Base-by-base conservation (phyloP, 2,797 vertebrate species). In the Alauda arvensis region DNA sequence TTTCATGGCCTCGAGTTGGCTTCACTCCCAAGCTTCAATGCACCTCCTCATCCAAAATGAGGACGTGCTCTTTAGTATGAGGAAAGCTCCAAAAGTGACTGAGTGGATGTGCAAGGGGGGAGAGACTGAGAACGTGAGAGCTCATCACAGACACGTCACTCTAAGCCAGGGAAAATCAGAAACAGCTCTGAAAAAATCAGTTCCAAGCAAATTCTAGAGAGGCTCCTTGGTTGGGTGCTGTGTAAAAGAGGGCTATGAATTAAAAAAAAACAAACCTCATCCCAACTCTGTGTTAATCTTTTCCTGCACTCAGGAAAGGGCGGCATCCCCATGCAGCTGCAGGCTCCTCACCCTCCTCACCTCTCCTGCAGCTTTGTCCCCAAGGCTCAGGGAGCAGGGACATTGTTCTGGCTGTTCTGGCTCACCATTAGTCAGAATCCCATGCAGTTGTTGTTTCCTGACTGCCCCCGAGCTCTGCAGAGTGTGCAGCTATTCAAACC, bases 111-210 rank as follows among this genome's bases (percentile, higher is more conserved):
- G 26, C 49, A 51, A 79, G 31, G 23, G 33, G 16, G 24, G 66
- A 52, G 74, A 63, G 39, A 21, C 33, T 46, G 39, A 29, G 57
- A 74, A 62, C 13, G 10, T 19, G 29, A 51, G 33, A 59, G 40
- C 14, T 84, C 24, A 40, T 51, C 0, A 1, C 25, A 53, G 56
- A 18, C 8, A 17, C 24, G 25, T 26, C 2, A 0, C 29, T 13
- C 16, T 18, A 17, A 42, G 40, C 40, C 49, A 61, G 43, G 19
- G 9, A 18, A 84, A 80, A 45, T 53, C 43, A 77, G 62, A 83
- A 71, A 42, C 25, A 71, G 28, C 29, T 60, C 37, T 39, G 46
- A 10, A 43, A 60, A 46, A 70, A 49, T 4, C 18, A 21, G 4
- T n/a, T 78, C 15, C 37, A 43, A 46, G 31, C 51, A 78, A 72